Conservation (phyloP, 1,140 invertebrate genomes). For the Zelostemma sp. region DNA sequence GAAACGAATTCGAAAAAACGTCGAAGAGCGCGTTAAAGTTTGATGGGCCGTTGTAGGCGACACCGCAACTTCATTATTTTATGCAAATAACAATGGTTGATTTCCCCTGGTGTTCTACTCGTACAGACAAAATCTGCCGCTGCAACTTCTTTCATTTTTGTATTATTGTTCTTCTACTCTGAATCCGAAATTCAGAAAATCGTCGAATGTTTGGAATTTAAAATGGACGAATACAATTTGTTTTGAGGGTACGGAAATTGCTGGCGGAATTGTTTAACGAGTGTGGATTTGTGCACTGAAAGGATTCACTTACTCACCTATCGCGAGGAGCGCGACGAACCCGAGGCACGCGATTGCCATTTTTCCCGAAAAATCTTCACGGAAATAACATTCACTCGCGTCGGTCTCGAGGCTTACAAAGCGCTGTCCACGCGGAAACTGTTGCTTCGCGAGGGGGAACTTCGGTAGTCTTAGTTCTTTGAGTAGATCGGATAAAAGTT, state of each 20-base stretch:
- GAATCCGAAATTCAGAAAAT: no score
- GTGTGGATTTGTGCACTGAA: no score
- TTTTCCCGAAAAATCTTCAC: slow-evolving; percentile 13
- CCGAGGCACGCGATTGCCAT: slow-evolving; percentile 27
- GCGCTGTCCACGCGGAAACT: slow-evolving; percentile 63
- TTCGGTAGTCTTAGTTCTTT: slow-evolving; percentile 48
- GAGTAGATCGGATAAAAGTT: slow-evolving; percentile 51
- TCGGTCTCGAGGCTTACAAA: slow-evolving; percentile 39
- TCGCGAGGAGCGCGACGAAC: slow-evolving; percentile 29
- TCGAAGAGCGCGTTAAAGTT: slow-evolving; percentile 46
- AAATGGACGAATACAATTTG: no score
- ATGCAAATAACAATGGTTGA: slow-evolving; percentile 70
- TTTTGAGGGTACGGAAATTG: no score
- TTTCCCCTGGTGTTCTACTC: slow-evolving; percentile 66
- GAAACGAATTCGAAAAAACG: slow-evolving; percentile 20
- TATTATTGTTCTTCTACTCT: no score
- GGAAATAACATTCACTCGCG: slow-evolving; percentile 23
- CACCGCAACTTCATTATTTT: slow-evolving; percentile 67
- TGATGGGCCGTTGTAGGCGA: slow-evolving; percentile 57
- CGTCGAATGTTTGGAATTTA: no score
- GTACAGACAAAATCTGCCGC: slow-evolving; percentile 27
- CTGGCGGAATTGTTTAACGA: no score
- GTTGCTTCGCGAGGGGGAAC: slow-evolving; percentile 51
- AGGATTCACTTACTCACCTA: slow-evolving; percentile 53
- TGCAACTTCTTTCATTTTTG: no score